phyloP scores from a whole-genome alignment of 2,888 invertebrate species.

The Drosophila subsilvestris region DNA sequence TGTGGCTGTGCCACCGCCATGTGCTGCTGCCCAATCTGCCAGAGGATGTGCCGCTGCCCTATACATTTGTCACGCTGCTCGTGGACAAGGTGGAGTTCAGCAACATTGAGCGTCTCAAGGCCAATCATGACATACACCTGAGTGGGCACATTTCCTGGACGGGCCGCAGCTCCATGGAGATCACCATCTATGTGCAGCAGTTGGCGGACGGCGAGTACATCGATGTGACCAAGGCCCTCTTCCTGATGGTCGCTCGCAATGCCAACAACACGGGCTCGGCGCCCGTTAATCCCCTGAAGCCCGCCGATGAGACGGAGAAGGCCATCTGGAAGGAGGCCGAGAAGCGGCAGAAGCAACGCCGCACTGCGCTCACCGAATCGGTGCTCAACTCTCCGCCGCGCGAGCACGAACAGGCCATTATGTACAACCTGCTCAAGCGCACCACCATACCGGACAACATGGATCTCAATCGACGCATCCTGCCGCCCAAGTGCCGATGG shows the following conservation, averaged over 20 bases:
- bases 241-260: conserved; percentile 90
- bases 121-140: conserved; percentile 87
- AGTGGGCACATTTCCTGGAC: conserved; percentile 91
- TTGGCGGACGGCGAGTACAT: conserved; percentile 61
- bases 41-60: conserved; percentile 85
- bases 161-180: conserved; percentile 89
- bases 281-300: conserved; percentile 86
- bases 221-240: conserved; percentile 87
- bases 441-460: conserved; percentile 86
- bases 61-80: conserved; percentile 89
- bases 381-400: conserved; percentile 87
- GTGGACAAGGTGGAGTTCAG: conserved; percentile 89
- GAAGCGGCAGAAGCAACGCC: conserved; percentile 85
- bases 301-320: conserved; percentile 86
- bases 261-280: conserved; percentile 86
- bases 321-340: conserved; percentile 86
- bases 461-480: conserved; percentile 84
- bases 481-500: conserved; percentile 87
- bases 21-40: conserved; percentile 86
- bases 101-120: conserved; percentile 78
- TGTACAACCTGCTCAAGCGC: conserved; percentile 88
- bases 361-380: conserved; percentile 85
- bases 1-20: conserved; percentile 89
- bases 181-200: conserved; percentile 89
- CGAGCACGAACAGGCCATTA: conserved; percentile 87